Conservation (phyloP, 1,140 invertebrate genomes). For the Apocrypta bakeri region DNA sequence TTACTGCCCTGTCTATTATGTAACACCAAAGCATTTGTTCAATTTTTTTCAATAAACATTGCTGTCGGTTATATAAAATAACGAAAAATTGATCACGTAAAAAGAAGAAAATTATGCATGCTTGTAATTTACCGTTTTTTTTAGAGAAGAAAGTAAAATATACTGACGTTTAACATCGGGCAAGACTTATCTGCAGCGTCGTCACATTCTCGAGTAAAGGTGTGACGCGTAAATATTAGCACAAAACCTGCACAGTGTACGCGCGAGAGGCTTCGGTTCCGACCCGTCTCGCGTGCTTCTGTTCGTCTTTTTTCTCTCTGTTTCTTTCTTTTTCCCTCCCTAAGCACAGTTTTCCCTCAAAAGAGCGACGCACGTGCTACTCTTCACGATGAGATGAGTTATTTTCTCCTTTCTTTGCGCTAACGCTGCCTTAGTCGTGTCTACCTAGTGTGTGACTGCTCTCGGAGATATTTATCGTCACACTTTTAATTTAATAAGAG, state of each 20-base stretch:
- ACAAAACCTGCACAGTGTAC: background rate
- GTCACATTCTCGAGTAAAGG: background rate
- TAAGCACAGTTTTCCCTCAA: slow-evolving; percentile 1
- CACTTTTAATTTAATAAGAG: background rate
- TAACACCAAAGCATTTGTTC: no score
- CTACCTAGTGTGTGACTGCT: background rate
- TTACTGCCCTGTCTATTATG: no score
- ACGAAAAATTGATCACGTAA: no score
- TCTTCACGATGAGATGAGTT: background rate
- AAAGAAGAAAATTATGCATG: no score
- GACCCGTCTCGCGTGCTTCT: background rate
- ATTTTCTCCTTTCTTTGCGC: background rate
- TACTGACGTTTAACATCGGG: no score
- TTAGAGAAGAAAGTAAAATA: background rate
- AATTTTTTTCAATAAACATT: no score
- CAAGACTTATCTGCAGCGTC: background rate
- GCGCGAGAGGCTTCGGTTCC: background rate
- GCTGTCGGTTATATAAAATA: no score
- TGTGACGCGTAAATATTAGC: slow-evolving; percentile 16
- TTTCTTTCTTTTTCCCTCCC: background rate
- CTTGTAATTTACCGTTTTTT: no score
- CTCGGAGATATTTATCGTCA: background rate
- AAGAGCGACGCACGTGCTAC: background rate
- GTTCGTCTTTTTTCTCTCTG: background rate
- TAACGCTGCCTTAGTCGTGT: background rate